Evolutionary conservation across 92 coral and sea anemone genomes (phyloP), one percentile per base, ranked within the genome.

Genomic region (Umimayanthus chanpuru): DNA sequence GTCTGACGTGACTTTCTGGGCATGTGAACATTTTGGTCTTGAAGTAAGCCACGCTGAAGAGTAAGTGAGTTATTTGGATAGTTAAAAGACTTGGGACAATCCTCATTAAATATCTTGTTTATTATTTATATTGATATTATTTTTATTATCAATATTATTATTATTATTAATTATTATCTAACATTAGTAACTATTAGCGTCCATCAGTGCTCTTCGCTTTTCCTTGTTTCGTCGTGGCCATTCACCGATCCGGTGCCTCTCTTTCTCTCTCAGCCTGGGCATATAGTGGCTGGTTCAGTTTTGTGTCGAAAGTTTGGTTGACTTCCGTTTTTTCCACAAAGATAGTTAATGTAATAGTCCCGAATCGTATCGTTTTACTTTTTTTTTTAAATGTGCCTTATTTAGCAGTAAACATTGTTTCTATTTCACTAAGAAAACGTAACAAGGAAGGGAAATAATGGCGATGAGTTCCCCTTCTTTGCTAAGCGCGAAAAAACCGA

Each of bases 11-110:
- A 68, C 75, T 29, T 68, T 68, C 32, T 68, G 32, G 75, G 75
- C 75, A 68, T 68, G 32, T 68, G 75, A 68, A 68, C 75, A 1
- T 68, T 68, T 68, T 68, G 9, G 8, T 68, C 75, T 68, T 68
- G 75, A 68, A 68, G 75, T 29, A 68, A 68, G 75, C 75, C 75
- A 68, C 26, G 75, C 75, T 68, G 32, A 68, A 68, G 32, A 29
- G 75, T 23, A 68, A 68, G 25, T 1, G 32, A 23, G 75, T 23
- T 68, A 68, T 68, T 68, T 43, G 49, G 49, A 43, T 43, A 43
- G 49, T 43, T 43, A 43, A 43, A 43, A 43, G 49, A 43, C 49
- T 43, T 43, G 49, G 49, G 6, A 2, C 9, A 43, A 43, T 49
- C 56, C 56, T 49, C 12, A 11, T 49, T 49, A 49, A 49, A 49